phyloP scores from a whole-genome alignment of 2,797 vertebrate species.

The Mus spretus region DNA sequence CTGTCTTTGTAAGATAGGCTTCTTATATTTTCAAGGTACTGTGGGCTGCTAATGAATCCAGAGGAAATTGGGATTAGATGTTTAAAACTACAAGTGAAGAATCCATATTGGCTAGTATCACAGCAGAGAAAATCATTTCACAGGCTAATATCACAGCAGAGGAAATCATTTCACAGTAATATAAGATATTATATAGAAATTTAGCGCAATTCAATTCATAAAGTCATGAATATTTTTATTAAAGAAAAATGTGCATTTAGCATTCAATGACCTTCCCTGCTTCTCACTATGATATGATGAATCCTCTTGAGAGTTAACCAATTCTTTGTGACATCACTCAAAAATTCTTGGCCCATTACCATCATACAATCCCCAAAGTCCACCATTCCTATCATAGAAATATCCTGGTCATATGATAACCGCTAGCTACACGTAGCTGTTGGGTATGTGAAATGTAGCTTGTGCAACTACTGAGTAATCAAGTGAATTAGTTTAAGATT shows the following conservation, averaged over 20 bases:
- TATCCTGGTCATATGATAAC: not conserved
- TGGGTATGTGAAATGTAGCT: slow-evolving; percentile 11
- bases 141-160: slow-evolving; percentile 33
- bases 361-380: not conserved
- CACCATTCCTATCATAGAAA: not conserved
- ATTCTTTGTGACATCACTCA: slow-evolving; percentile 21
- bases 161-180: slow-evolving; percentile 50
- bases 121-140: slow-evolving; percentile 56
- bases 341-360: slow-evolving; percentile 7
- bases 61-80: slow-evolving; percentile 58
- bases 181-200: slow-evolving; percentile 56
- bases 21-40: slow-evolving; percentile 70
- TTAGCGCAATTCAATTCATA: slow-evolving; percentile 70
- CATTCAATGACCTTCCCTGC: not conserved
- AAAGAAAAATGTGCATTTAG: slow-evolving; percentile 32
- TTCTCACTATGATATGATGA: not conserved
- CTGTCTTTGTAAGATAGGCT: slow-evolving; percentile 54
- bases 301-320: slow-evolving; percentile 41
- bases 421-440: not conserved
- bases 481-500: slow-evolving; percentile 15
- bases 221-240: slow-evolving; percentile 68
- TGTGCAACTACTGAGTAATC: not conserved
- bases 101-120: slow-evolving; percentile 30
- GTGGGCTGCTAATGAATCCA: slow-evolving; percentile 69
- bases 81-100: slow-evolving; percentile 63